Base-by-base conservation (phyloP, 1,140 invertebrate genomes). In the Ganaspis sp. region DNA sequence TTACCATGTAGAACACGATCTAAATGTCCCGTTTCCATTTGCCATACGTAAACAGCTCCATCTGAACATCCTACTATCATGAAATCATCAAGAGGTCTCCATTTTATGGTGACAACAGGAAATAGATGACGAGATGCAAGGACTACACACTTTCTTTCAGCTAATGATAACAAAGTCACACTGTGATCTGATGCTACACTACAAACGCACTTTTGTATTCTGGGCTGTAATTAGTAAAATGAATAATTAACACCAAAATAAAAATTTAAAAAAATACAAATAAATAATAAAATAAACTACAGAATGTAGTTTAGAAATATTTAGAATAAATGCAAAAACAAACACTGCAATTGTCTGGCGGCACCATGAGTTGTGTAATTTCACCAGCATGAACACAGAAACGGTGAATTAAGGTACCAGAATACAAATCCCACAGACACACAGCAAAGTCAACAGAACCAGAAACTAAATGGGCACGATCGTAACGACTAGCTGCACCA, bases 21-120 rank as follows among this genome's bases (percentile, higher is more conserved):
- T 75, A 99, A 89, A 89, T 99, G 98, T 2, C 98, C 98, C 58
- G 98, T 99, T 92, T 99, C 99, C 98, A 99, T 99, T 93, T 99
- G 98, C 99, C 99, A 99, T 1, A 99, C 97, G 89, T 99, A 99
- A 9, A 99, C 98, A 6, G 97, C 98, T 15, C 98, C 98, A 92
- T 99, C 98, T 11, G 97, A 96, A 88, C 98, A 99, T n/a, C 97
- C 97, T 17, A 99, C 97, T 79, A 99, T 96, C 93, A 99, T 97
- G 87, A 99, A 99, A 88, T 99, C 99, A 90, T 99, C 98, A 1
- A 98, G 92, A 0, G 98, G 98, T 29, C 98, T 93, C 98, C 98
- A 99, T 90, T 99, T 99, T 73, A 99, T 98, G 29, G 95, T 96
- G 6, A 97, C 95, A 38, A 99, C 97, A 0, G 99, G 99, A 90